Base-by-base conservation (phyloP, 92 coral and sea anemone species). In the Heteractis magnifica region DNA sequence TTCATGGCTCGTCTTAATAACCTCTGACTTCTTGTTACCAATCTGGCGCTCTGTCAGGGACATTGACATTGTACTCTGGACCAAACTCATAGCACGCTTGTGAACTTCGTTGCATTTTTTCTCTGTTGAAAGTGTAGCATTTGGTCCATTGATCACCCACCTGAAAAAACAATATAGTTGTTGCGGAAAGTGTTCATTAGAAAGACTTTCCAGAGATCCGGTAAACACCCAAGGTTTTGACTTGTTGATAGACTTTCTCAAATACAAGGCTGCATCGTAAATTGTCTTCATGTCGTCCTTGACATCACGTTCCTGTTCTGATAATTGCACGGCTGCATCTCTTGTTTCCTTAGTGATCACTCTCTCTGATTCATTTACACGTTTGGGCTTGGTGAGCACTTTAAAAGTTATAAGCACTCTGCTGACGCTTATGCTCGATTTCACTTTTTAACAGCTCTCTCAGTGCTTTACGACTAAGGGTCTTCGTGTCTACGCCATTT, bases 81-180 rank as follows among this genome's bases (percentile, higher is more conserved):
- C 58, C 58, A 53, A 53, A 8, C 13, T 53, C 58, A 53, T 53
- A 12, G 58, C 13, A 53, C 58, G 72, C 16, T 65, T 65, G 8
- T 65, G 83, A 49, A 58, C 83, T 71, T 80, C 83, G 44, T 58
- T 48, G n/a, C 75, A 80, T 80, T 80, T 62, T 21, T 21, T 75
- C n/a, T 81, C 84, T 81, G 52, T 76, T 64, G 74, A 64, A 55
- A 81, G 76, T 15, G 84, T 68, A 16, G 56, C 64, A n/a, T 81
- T 81, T 44, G 84, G 77, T 23, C 84, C 58, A 68, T 81, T 81
- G 18, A 81, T 81, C 20, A 81, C 48, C 84, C 84, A 81, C 65
- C 84, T 81, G 19, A 53, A 68, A 52, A 68, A 81, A 81, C 53
- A 81, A 76, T 81, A 81, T 50, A 62, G 56, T 64, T 65, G 34